These are phyloP conservation scores for Leucophora obtusa DNA, from an alignment of 2,888 invertebrate genomes.

Conservation along the genomic window DNA sequence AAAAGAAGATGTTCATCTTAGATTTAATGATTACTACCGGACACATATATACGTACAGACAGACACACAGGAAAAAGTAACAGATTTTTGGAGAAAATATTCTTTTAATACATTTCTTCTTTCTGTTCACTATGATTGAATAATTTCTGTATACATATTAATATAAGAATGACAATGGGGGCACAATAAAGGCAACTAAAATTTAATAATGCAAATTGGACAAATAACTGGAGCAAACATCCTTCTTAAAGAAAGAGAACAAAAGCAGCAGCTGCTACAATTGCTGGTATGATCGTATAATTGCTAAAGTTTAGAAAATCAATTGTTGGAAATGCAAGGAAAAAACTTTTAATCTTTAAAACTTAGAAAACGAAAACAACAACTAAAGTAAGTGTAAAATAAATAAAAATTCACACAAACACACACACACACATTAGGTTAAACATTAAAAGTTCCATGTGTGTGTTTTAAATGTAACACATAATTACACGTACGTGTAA, in stretches of 20 bases:
- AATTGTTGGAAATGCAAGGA: conserved; percentile 1
- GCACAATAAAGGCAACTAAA: conserved; percentile 29
- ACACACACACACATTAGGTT: conserved; percentile 6
- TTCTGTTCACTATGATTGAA: neutral
- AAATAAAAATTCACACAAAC: neutral
- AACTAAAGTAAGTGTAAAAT: conserved; percentile 5
- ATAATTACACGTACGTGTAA: conserved; percentile 11
- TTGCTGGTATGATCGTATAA: conserved; percentile 17
- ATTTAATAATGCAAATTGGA: conserved; percentile 63
- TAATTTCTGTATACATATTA: neutral
- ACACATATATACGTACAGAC: neutral
- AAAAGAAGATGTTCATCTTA: conserved; percentile 41
- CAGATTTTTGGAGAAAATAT: conserved; percentile 35
- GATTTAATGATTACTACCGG: conserved; percentile 54
- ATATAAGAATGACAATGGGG: conserved; percentile 5
- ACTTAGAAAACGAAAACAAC: conserved; percentile 4
- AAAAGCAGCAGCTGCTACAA: conserved; percentile 31
- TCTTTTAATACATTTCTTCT: neutral
- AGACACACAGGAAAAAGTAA: conserved; percentile 52
- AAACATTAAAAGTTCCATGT: conserved; percentile 19
- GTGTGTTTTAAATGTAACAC: neutral
- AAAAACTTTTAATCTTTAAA: conserved; percentile 4
- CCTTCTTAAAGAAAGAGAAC: conserved; percentile 25
- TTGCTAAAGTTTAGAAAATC: conserved; percentile 41
- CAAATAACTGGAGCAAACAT: conserved; percentile 60